phyloP scores from a whole-genome alignment of 1,140 invertebrate genomes.

The Epicauta chinensis region DNA sequence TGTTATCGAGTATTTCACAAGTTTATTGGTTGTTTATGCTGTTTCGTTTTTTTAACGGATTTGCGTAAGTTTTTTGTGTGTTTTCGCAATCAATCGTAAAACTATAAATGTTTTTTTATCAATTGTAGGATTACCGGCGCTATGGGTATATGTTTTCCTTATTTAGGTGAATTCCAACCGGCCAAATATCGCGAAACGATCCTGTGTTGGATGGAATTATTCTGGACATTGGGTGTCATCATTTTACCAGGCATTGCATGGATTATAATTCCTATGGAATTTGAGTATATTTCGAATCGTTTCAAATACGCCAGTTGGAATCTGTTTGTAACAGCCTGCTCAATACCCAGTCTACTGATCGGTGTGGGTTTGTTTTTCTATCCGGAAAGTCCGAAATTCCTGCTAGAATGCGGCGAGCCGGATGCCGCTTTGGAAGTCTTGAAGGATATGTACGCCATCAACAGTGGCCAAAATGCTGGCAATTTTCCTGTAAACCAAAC shows the following conservation, averaged over 20 bases:
- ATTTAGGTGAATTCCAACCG: constrained; percentile 69
- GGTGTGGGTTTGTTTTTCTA: constrained; percentile 66
- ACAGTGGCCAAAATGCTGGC: constrained; percentile 59
- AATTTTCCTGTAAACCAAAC: constrained; percentile 60
- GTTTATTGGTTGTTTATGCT: constrained; percentile 68
- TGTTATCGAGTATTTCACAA: constrained; percentile 70
- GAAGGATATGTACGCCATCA: constrained; percentile 59
- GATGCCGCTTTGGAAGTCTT: constrained; percentile 65
- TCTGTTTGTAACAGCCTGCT: constrained; percentile 63
- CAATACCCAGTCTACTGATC: constrained; percentile 55
- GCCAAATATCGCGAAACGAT: constrained; percentile 67
- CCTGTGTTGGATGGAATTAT: constrained; percentile 74
- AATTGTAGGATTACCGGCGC: constrained; percentile 60
- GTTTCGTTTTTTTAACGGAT: constrained; percentile 75
- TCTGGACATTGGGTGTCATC: constrained; percentile 70
- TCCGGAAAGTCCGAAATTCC: constrained; percentile 81
- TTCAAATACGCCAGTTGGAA: constrained; percentile 70
- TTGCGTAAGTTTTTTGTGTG: too few species aligned
- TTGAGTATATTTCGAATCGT: constrained; percentile 47
- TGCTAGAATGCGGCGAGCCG: constrained; percentile 67
- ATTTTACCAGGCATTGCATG: constrained; percentile 65
- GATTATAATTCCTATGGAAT: constrained; percentile 61
- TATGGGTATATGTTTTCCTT: constrained; percentile 70
- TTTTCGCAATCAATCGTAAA: background rate
- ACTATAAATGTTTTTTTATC: background rate